These are phyloP conservation scores for Drosophila anomelani DNA, from an alignment of 2,888 invertebrate species.

Conservation along the genomic window DNA sequence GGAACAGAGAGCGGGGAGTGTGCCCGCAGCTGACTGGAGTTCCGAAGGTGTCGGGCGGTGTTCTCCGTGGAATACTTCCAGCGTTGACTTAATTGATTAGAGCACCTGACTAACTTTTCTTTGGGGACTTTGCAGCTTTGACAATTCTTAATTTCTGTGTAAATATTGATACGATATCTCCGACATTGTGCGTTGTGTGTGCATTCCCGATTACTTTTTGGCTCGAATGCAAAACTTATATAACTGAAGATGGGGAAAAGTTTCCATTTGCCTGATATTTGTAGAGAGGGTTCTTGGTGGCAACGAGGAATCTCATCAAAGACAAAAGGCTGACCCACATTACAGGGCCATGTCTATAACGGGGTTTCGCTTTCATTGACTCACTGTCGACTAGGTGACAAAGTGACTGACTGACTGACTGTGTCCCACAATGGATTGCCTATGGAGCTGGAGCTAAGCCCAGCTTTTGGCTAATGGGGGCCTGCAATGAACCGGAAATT, in stretches of 20 bases:
- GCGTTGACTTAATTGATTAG: slow-evolving; percentile 56
- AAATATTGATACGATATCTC: slow-evolving; percentile 69
- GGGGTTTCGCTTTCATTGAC: slow-evolving; percentile 71
- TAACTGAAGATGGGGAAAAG: slow-evolving; percentile 15
- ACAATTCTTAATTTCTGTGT: slow-evolving; percentile 62
- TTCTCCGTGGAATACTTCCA: slow-evolving; percentile 5
- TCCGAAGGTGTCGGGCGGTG: slow-evolving; percentile 1
- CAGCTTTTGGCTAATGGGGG: slow-evolving; percentile 55
- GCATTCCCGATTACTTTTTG: slow-evolving; percentile 28
- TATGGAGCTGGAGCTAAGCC: slow-evolving; percentile 29
- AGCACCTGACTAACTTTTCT: slow-evolving; percentile 63
- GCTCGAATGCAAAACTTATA: slow-evolving; percentile 23
- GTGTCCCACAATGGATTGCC: slow-evolving; percentile 5
- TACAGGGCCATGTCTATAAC: slow-evolving; percentile 54
- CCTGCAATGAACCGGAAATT: slow-evolving; percentile 77
- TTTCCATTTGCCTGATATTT: neutral
- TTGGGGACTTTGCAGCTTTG: slow-evolving; percentile 46
- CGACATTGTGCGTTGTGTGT: slow-evolving; percentile 3
- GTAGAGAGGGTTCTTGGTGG: neutral
- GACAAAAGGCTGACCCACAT: slow-evolving; percentile 41
- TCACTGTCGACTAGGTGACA: slow-evolving; percentile 42
- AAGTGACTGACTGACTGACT: slow-evolving; percentile 40
- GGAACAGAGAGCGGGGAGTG: neutral
- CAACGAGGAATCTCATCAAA: slow-evolving; percentile 4
- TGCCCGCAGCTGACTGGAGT: slow-evolving; percentile 6